These are phyloP conservation scores for Heteromurus nitidus DNA, from an alignment of 2,888 invertebrate species.

Conservation along the genomic window DNA sequence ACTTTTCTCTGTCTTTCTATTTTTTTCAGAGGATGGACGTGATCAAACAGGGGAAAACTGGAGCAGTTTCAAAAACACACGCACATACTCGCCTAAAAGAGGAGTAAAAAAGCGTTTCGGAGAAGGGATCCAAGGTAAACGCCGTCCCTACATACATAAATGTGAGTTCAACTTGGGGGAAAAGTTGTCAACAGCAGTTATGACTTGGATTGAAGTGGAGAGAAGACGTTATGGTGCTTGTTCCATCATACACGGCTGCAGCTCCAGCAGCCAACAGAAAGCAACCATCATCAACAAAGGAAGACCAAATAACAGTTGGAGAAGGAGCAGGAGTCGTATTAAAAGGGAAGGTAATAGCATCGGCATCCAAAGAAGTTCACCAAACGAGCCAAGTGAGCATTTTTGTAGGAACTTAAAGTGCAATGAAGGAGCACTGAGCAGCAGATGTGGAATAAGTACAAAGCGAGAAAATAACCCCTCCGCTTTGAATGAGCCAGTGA, in stretches of 20 bases:
- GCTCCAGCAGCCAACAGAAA: conserved; percentile 12
- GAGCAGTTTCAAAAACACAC: conserved; percentile 9
- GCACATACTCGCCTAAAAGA: not conserved
- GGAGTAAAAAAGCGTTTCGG: conserved; percentile 1
- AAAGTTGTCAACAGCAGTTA: conserved; percentile 63
- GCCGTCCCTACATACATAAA: not conserved
- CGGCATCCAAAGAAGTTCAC: conserved; percentile 40
- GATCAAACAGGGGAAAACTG: conserved; percentile 56
- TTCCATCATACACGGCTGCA: conserved; percentile 38
- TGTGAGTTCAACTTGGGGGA: conserved; percentile 3
- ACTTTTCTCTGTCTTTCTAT: conserved; percentile 39
- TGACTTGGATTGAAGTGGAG: conserved; percentile 57
- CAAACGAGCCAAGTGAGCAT: conserved; percentile 38
- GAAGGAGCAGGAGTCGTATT: not conserved
- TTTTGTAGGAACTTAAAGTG: conserved; percentile 16
- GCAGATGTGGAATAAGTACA: conserved; percentile 27
- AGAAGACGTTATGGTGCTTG: conserved; percentile 28
- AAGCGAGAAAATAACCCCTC: conserved; percentile 30
- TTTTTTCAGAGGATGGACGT: conserved; percentile 60
- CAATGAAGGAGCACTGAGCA: not conserved
- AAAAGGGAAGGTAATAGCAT: conserved; percentile 33
- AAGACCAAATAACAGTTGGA: conserved; percentile 30
- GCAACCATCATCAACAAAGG: conserved; percentile 16
- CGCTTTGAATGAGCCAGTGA: conserved; percentile 39
- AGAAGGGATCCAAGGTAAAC: not conserved